Evolutionary conservation across 2,113 vertebrate species (phyloP).

Genomic region (Chiloscyllium plagiosum): DNA sequence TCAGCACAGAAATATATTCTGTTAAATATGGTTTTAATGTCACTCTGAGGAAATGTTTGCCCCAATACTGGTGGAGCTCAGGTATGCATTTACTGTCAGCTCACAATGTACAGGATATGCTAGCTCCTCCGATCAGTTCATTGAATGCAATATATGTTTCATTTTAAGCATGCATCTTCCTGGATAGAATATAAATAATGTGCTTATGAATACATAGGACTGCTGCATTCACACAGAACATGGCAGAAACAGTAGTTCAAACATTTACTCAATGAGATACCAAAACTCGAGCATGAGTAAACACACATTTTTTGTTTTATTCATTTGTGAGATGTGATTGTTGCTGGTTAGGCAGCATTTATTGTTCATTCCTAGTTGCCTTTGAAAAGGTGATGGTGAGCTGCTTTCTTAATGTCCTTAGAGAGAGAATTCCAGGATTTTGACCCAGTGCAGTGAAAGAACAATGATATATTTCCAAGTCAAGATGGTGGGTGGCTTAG

Average conservation of each 20-base stretch:
- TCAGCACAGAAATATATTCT: not conserved
- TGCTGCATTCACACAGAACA: not conserved
- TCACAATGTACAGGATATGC: not conserved
- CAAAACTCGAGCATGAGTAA: not conserved
- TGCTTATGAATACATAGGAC: not conserved
- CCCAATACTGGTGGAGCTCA: not conserved
- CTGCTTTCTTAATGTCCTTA: no score
- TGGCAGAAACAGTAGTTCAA: not conserved
- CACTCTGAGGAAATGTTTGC: not conserved
- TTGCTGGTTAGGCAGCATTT: no score
- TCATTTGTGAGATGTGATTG: no score
- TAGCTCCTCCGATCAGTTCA: not conserved
- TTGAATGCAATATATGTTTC: not conserved
- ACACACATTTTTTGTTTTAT: no score
- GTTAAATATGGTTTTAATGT: not conserved
- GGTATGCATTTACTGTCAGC: not conserved
- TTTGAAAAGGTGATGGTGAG: no score
- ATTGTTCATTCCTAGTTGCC: no score
- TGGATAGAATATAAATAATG: not conserved
- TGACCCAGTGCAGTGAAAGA: no score
- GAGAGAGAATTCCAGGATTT: no score
- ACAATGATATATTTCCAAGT: no score
- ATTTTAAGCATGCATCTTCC: not conserved
- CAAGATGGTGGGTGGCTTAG: no score
- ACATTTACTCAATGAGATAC: not conserved